Conservation (phyloP, 2,797 vertebrate genomes). For the Acrocephalus scirpaceus region DNA sequence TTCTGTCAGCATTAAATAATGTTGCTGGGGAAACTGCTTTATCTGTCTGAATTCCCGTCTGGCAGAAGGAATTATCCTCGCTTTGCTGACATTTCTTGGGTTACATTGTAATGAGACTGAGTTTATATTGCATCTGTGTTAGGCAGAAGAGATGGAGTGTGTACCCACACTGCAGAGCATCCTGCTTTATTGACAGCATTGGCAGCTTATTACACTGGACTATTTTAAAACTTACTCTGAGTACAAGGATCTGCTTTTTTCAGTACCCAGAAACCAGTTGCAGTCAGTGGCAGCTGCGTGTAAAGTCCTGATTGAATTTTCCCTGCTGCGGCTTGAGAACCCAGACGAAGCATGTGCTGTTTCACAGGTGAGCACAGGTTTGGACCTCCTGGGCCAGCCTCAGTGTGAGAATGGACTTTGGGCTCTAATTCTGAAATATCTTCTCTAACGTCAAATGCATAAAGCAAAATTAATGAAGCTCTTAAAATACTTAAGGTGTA, state of each 20-base stretch:
- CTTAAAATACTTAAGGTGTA: background rate
- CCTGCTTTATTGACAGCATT: background rate
- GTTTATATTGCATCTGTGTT: background rate
- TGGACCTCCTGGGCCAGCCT: background rate
- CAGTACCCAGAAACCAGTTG: conserved; percentile 96
- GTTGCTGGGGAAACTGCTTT: background rate
- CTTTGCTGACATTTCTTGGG: background rate
- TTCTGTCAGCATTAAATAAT: background rate
- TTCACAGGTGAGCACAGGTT: conserved; percentile 87
- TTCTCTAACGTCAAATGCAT: background rate
- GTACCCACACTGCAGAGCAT: background rate
- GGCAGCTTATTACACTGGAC: background rate
- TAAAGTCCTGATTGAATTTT: conserved; percentile 98
- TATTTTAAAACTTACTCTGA: background rate
- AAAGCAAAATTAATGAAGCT: background rate
- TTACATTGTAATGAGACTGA: background rate
- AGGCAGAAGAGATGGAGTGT: background rate
- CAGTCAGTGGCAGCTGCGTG: conserved; percentile 95
- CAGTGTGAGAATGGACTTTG: background rate
- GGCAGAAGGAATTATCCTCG: background rate
- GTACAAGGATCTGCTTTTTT: conserved; percentile 4
- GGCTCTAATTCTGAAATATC: background rate
- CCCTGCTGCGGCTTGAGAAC: conserved; percentile 93
- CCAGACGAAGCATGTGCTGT: conserved; percentile 98
- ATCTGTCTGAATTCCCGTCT: background rate